Evolutionary conservation across 2,888 invertebrate genomes (phyloP).

Genomic region (Drosophila neoperkinsi): DNA sequence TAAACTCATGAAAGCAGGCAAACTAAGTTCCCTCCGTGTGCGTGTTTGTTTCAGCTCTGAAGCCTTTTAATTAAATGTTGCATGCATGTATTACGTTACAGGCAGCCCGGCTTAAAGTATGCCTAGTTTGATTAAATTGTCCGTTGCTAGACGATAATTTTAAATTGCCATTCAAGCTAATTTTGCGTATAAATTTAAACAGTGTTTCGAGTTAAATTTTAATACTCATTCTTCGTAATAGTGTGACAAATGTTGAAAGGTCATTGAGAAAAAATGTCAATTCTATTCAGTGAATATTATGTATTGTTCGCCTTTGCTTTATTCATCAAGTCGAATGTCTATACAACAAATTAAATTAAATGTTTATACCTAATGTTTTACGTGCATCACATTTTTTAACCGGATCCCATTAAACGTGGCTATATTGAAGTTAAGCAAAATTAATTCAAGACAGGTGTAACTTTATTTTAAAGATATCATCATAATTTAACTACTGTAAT

Average conservation of each 20-base stretch:
- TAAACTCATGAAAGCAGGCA: constrained; percentile 15
- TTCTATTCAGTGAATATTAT: not conserved
- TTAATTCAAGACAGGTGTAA: not conserved
- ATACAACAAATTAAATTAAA: not conserved
- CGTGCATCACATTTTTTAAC: not conserved
- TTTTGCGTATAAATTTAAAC: not conserved
- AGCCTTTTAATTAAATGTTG: constrained; percentile 47
- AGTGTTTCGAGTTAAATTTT: not conserved
- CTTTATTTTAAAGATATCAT: not conserved
- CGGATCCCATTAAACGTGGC: not conserved
- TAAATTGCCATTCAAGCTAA: constrained; percentile 9
- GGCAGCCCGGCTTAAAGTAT: constrained; percentile 23
- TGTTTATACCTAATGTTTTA: not conserved
- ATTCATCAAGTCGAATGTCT: not conserved
- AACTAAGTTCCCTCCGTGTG: constrained; percentile 9
- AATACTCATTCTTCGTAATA: not conserved
- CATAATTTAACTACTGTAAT: not conserved
- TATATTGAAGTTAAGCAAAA: not conserved
- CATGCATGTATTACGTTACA: constrained; percentile 26
- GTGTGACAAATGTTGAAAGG: not conserved
- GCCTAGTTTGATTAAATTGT: constrained; percentile 47
- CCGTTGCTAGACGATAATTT: not conserved
- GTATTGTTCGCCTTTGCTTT: not conserved
- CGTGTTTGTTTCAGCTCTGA: constrained; percentile 1
- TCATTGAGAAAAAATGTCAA: not conserved